phyloP scores from a whole-genome alignment of 2,888 invertebrate species.

The Digitonthophagus gazella region DNA sequence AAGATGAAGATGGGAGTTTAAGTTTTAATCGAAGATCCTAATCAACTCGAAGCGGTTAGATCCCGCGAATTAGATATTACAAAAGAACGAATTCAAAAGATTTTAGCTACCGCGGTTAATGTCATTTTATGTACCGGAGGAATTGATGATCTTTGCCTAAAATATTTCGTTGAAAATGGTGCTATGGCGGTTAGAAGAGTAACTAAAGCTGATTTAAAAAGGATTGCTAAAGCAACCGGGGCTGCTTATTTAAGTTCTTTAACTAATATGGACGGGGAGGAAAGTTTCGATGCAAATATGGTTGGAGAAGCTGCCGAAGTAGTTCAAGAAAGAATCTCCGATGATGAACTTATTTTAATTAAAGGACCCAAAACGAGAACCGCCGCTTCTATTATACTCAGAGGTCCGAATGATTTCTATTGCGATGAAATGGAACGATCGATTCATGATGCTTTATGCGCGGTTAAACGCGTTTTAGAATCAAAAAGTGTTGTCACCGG shows the following conservation, averaged over 20 bases:
- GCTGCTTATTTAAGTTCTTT: slow-evolving; percentile 88
- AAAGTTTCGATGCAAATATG: slow-evolving; percentile 88
- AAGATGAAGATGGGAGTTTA: slow-evolving; percentile 99
- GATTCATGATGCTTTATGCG: slow-evolving; percentile 95
- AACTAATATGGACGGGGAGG: slow-evolving; percentile 98
- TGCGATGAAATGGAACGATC: slow-evolving; percentile 99
- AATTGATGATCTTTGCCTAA: slow-evolving; percentile 97
- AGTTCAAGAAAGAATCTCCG: slow-evolving; percentile 91
- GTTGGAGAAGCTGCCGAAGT: slow-evolving; percentile 97
- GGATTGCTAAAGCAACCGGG: slow-evolving; percentile 98
- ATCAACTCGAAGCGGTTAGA: slow-evolving; percentile 87
- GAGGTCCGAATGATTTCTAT: slow-evolving; percentile 98
- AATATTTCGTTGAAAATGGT: slow-evolving; percentile 96
- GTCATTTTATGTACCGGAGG: slow-evolving; percentile 93
- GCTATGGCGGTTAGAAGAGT: slow-evolving; percentile 97
- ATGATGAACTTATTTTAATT: slow-evolving; percentile 96
- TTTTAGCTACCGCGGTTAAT: slow-evolving; percentile 90
- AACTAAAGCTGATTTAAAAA: slow-evolving; percentile 92
- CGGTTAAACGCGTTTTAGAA: slow-evolving; percentile 94
- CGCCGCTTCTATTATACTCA: slow-evolving; percentile 93
- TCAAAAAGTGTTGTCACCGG: slow-evolving; percentile 93
- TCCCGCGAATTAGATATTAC: slow-evolving; percentile 96
- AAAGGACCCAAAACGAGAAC: slow-evolving; percentile 89
- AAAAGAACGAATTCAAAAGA: slow-evolving; percentile 95
- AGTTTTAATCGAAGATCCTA: slow-evolving; percentile 88